These are phyloP conservation scores for Pseudeuparius sepicola DNA, from an alignment of 2,888 invertebrate species.

Conservation along the genomic window DNA sequence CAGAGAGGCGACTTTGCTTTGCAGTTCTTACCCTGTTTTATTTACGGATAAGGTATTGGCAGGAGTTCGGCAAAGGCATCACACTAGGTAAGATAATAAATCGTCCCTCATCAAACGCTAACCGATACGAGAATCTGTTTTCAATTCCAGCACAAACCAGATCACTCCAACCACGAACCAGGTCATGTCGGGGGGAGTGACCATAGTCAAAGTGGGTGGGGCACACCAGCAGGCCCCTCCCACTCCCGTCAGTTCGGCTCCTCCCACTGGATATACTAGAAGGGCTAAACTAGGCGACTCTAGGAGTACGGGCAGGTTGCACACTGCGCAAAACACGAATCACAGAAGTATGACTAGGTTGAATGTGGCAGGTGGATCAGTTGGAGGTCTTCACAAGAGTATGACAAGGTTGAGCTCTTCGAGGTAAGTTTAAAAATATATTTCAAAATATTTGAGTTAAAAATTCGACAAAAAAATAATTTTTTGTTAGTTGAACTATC, in stretches of 20 bases:
- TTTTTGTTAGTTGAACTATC: too few relatives aligned
- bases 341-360: conserved; percentile 71
- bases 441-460: background rate
- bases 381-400: conserved; percentile 70
- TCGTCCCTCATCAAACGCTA: too few relatives aligned
- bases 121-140: too few relatives aligned
- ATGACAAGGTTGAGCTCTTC: conserved; percentile 73
- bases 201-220: conserved; percentile 67
- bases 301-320: conserved; percentile 62
- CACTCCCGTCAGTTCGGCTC: conserved; percentile 25
- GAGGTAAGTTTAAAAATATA: conserved; percentile 36
- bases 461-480: too few relatives aligned
- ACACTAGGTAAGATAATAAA: conserved; percentile 32
- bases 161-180: conserved; percentile 41
- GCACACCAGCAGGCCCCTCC: conserved; percentile 25
- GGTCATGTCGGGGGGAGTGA: conserved; percentile 65
- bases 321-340: conserved; percentile 58
- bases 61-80: conserved; percentile 58
- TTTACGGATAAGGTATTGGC: conserved; percentile 71
- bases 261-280: conserved; percentile 48
- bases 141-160: conserved; percentile 33
- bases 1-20: conserved; percentile 70
- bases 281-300: conserved; percentile 63
- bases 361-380: conserved; percentile 64
- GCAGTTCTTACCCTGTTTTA: conserved; percentile 69